Evolutionary conservation across 2,113 vertebrate genomes (phyloP), one percentile per base, ranked within the genome.

Genomic region (Tachuris rubrigastra): DNA sequence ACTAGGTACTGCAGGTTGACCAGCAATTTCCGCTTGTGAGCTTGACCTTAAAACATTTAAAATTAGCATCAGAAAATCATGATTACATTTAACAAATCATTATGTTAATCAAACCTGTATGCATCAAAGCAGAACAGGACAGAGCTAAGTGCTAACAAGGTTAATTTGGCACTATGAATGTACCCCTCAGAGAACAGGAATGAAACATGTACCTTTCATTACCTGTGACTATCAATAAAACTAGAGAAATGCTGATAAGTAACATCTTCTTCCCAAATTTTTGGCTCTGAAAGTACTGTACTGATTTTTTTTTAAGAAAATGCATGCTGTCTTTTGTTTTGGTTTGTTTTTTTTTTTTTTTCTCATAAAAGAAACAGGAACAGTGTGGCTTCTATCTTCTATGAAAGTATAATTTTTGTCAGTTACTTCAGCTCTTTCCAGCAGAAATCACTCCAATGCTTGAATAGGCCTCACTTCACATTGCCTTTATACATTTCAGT

Each of bases 241-340:
- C 13, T 31, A 52, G 2, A 46, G 49, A 65, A 55, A 69, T 31
- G n/a, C 24, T 58, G 37, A 59, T 56, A 12, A 90, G 27, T 41
- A 95, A 69, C 6, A 69, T 41, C 39, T 10, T 63, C 25, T 50
- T 44, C 41, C 44, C 16, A 73, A 14, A 24, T 19, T 63, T 87
- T 75, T 83, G 39, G 46, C 28, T 80, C 30, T 69, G 39, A 42
- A 93, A 68, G 25, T 20, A 42, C 14, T 79, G 6, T 24, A 44
- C 14, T 76, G 20, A 59, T 23, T 35, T 52, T 28, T 52, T 28
- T 71, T 25, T 5, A 69, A 21, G 14, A 74, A 84, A 71, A 83
- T 0, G 0, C 2, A 10, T 17, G 3, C 8, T 46, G 5, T 33
- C 16, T 25, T 65, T 37, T 5, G 0, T n/a, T 72, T 52, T 55